Evolutionary conservation across 2,888 invertebrate species (phyloP), one percentile per base, ranked within the genome.

Genomic region (Synanthedon myopaeformis): DNA sequence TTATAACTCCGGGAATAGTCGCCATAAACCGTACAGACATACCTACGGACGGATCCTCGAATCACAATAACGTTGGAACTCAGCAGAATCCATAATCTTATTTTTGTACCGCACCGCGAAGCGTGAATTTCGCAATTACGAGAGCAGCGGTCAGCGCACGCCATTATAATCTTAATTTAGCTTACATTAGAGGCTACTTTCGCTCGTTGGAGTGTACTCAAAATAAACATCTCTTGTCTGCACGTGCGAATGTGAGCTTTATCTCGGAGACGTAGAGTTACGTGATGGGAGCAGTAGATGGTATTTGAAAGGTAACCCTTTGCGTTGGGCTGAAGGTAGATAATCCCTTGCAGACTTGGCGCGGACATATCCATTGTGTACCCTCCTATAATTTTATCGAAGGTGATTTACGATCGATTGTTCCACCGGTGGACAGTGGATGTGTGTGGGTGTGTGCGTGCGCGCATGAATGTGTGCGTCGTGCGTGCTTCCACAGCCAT

Each of bases 341-440:
- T 75, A 77, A 77, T 85, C 71, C 76, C 63, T 64, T 70, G 83
- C 78, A 76, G 79, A 77, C 79, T 79, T 69, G 63, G 67, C 66
- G 65, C 66, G 69, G 67, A 75, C 73, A 74, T 70, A 79, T 78
- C 79, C 83, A 86, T 87, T 87, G 85, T 81, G 82, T 83, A 83
- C 79, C 85, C 85, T 85, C 82, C 85, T 87, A 87, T 86, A 87
- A 87, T 86, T 87, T 86, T 87, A 87, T 87, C 86, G 86, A 82
- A 84, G 82, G 75, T 83, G 86, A 86, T 87, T 87, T 87, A 87
- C 82, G 87, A 86, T 86, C 87, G 85, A 87, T 87, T 87, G 87
- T 87, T 87, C 82, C 79, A 69, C 71, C 79, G 75, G 78, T 73
- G 84, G 86, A 85, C 84, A 86, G 83, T 78, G 68, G 69, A 73